Evolutionary conservation across 1,140 invertebrate species (phyloP).

Genomic region (Parasteatoda tepidariorum): DNA sequence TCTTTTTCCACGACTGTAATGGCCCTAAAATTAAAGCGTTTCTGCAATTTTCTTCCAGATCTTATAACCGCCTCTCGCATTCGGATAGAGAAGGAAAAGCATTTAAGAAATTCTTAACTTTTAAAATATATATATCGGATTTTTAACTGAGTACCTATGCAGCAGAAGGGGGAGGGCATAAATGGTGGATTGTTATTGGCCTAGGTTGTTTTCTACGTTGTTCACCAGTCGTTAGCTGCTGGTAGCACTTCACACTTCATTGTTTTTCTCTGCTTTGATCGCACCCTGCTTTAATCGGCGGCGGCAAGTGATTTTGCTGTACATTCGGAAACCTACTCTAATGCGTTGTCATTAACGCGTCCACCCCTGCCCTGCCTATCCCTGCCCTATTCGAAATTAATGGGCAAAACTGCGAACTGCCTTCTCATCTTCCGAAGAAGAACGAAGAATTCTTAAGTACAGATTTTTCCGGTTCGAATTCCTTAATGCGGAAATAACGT

Average conservation of each 20-base stretch:
- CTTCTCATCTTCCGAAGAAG: not conserved
- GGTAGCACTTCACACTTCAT: conserved; percentile 54
- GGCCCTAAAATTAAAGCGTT: conserved; percentile 54
- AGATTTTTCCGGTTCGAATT: conserved; percentile 27
- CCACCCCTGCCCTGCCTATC: conserved; percentile 8
- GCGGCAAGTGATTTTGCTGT: conserved; percentile 29
- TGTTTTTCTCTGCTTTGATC: conserved; percentile 55
- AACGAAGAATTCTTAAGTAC: conserved; percentile 38
- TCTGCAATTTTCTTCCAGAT: conserved; percentile 37
- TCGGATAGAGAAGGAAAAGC: not conserved
- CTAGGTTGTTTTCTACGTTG: conserved; percentile 50
- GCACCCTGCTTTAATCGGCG: conserved; percentile 43
- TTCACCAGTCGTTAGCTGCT: conserved; percentile 37
- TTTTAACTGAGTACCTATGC: conserved; percentile 51
- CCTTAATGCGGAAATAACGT: conserved; percentile 50
- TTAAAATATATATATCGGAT: conserved; percentile 57
- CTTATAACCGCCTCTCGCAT: not conserved
- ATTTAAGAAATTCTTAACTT: conserved; percentile 58
- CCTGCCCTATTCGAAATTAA: conserved; percentile 53
- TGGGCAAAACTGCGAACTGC: conserved; percentile 19
- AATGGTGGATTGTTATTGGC: conserved; percentile 49
- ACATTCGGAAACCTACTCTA: conserved; percentile 41
- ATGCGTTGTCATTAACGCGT: conserved; percentile 51
- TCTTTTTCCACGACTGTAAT: conserved; percentile 21
- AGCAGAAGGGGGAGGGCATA: not conserved